These are phyloP conservation scores for Campoplex nolae DNA, from an alignment of 2,888 invertebrate genomes.

Conservation along the genomic window DNA sequence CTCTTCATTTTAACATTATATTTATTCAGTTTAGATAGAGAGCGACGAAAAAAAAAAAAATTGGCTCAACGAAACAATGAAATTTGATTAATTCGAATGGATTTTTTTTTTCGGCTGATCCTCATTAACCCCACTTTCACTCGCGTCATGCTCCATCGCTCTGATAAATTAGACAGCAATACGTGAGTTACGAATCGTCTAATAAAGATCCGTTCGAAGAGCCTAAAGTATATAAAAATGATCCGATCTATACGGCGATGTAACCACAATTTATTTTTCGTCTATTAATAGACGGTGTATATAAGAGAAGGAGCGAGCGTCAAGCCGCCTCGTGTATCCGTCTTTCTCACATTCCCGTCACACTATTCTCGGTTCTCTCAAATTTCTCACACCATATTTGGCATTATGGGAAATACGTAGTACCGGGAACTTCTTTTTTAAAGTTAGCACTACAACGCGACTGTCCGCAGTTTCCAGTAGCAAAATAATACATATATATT, in stretches of 20 bases:
- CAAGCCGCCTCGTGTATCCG: conserved; percentile 38
- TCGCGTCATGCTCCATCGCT: background rate
- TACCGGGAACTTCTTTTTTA: conserved; percentile 61
- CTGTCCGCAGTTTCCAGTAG: conserved; percentile 8
- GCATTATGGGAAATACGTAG: conserved; percentile 77
- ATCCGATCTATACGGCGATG: conserved; percentile 75
- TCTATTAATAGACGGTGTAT: conserved; percentile 80
- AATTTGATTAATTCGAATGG: background rate
- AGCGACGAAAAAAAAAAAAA: background rate
- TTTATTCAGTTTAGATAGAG: background rate
- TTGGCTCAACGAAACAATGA: background rate
- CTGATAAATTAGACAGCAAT: background rate
- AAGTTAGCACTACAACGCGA: conserved; percentile 25
- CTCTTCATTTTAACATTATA: no score
- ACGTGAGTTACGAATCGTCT: background rate
- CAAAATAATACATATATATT: background rate
- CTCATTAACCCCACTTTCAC: background rate
- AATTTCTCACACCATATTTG: conserved; percentile 84
- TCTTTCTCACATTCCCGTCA: conserved; percentile 79
- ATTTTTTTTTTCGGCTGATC: background rate
- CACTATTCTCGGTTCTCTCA: conserved; percentile 84
- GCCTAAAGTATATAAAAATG: conserved; percentile 71
- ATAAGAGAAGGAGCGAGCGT: conserved; percentile 45
- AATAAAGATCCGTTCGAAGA: background rate
- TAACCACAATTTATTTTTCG: conserved; percentile 83